These are phyloP conservation scores for Polyploca ridens DNA, from an alignment of 2,888 invertebrate species.

Conservation along the genomic window DNA sequence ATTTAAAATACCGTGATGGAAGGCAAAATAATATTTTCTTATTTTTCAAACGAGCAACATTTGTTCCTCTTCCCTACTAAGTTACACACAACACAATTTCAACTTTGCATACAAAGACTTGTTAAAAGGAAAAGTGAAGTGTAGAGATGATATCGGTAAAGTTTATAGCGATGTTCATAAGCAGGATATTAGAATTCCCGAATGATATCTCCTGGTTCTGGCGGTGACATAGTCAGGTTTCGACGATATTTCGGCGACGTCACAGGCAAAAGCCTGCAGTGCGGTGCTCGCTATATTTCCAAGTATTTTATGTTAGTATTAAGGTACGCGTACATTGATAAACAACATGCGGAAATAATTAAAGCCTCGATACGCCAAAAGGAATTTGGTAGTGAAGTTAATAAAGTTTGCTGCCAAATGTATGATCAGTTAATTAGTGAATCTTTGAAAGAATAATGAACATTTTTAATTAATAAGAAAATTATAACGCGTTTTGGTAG, in stretches of 20 bases:
- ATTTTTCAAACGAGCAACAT: background rate
- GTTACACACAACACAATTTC: background rate
- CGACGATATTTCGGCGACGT: background rate
- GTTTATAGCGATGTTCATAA: constrained; percentile 41
- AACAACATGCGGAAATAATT: background rate
- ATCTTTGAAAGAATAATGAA: background rate
- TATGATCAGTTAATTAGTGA: no score
- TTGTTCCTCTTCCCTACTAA: background rate
- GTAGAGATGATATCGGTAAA: constrained; percentile 22
- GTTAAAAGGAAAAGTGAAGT: background rate
- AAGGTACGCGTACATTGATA: background rate
- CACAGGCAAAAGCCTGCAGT: constrained; percentile 30
- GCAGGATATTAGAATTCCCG: constrained; percentile 56
- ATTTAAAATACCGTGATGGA: background rate
- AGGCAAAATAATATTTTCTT: background rate
- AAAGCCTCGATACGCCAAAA: background rate
- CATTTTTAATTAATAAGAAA: background rate
- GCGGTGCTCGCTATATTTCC: constrained; percentile 29
- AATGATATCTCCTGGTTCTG: constrained; percentile 37
- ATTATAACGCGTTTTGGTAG: background rate
- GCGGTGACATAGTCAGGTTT: constrained; percentile 11
- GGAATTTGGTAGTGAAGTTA: background rate
- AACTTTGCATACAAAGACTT: background rate
- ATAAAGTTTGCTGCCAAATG: background rate
- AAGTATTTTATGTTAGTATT: constrained; percentile 20